A percentile compares a stretch with the other conserved stretches of the same genome.
Conservation (phyloP, 2,888 invertebrate species). For the Idaea biselata region DNA sequence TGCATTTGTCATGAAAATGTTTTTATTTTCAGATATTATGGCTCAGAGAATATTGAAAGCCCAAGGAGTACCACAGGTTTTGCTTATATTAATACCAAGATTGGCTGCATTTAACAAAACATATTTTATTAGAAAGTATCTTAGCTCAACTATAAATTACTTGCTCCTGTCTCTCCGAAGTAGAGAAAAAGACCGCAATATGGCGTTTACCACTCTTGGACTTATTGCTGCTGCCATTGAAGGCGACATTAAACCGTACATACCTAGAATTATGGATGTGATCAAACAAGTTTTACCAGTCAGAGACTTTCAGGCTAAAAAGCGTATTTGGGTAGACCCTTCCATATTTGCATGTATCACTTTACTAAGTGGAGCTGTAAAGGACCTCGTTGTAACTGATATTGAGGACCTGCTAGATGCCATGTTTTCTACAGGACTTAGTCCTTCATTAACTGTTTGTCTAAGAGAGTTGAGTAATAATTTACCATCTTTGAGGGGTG, state of each 20-base stretch:
- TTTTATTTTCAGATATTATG: constrained; percentile 83
- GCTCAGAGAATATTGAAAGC: constrained; percentile 88
- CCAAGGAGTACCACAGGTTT: constrained; percentile 90
- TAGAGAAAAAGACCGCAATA: constrained; percentile 91
- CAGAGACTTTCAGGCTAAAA: constrained; percentile 88
- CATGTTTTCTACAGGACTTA: constrained; percentile 95
- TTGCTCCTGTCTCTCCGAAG: constrained; percentile 88
- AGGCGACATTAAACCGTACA: constrained; percentile 87
- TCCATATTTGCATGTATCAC: constrained; percentile 97
- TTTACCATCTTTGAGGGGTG: constrained; percentile 91
- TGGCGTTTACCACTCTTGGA: constrained; percentile 94
- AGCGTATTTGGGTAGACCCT: constrained; percentile 88
- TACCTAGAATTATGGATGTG: constrained; percentile 92
- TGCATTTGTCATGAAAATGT: not conserved
- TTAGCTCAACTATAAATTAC: constrained; percentile 88
- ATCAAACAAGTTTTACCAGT: constrained; percentile 89
- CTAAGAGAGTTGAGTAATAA: constrained; percentile 93
- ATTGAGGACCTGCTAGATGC: constrained; percentile 92
- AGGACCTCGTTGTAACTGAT: constrained; percentile 87
- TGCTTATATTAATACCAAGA: constrained; percentile 93
- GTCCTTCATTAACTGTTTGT: constrained; percentile 94
- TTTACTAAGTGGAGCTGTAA: constrained; percentile 92
- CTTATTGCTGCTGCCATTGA: constrained; percentile 94
- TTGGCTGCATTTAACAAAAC: constrained; percentile 95
- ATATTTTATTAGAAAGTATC: constrained; percentile 87